Percentiles rank a stretch among this genome's conserved stretches.
These are phyloP conservation scores for Sinocyclocheilus grahami DNA, from an alignment of 2,113 vertebrate genomes.

Conservation along the genomic window DNA sequence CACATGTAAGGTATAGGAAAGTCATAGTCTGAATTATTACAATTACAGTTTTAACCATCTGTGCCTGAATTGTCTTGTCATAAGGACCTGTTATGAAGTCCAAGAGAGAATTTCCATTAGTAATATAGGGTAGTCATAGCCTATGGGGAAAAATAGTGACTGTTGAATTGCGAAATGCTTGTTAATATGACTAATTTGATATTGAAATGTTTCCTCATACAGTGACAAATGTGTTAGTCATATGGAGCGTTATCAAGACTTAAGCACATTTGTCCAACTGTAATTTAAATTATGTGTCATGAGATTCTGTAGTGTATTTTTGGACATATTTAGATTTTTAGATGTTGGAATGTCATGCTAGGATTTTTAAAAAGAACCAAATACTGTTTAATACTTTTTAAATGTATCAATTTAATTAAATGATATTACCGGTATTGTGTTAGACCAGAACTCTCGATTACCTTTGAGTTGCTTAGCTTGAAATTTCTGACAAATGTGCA, in stretches of 20 bases:
- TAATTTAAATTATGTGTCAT: conserved; percentile 9
- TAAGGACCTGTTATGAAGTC: background rate
- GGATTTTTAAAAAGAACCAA: background rate
- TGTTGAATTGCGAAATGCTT: background rate
- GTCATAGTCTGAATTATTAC: background rate
- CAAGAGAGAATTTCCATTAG: background rate
- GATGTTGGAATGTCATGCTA: background rate
- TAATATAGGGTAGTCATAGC: background rate
- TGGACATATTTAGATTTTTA: background rate
- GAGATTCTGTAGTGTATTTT: background rate
- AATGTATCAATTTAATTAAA: background rate
- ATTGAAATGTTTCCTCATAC: conserved; percentile 23
- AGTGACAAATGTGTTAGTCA: conserved; percentile 21
- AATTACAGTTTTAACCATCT: background rate
- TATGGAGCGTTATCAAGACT: background rate
- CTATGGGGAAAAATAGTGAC: background rate
- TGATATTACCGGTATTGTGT: background rate
- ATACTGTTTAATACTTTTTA: background rate
- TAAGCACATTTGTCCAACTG: background rate
- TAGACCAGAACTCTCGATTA: background rate
- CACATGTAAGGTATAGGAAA: background rate
- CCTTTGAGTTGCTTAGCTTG: background rate
- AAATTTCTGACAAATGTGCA: conserved; percentile 55
- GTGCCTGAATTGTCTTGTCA: background rate
- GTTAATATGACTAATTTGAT: conserved; percentile 24